Conservation (phyloP, 2,888 invertebrate species). For the Rotaria sp. region DNA sequence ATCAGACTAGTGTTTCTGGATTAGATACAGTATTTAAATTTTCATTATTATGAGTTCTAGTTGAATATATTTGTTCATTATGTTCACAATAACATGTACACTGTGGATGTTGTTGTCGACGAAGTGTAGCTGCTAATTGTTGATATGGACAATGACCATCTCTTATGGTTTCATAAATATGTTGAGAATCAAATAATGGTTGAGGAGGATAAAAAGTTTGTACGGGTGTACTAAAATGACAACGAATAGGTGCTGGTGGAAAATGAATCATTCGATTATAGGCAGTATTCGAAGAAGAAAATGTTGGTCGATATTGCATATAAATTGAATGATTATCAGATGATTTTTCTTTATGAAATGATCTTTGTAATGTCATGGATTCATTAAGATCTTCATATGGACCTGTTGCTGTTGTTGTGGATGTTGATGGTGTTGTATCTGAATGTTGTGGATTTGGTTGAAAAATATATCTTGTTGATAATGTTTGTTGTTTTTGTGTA, state of each 20-base stretch:
- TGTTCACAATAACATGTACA: background rate
- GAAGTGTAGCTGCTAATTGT: background rate
- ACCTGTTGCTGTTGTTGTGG: background rate
- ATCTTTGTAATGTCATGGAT: background rate
- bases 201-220: background rate
- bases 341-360: background rate
- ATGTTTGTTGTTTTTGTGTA: background rate
- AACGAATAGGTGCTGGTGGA: conserved; percentile 1
- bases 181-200: background rate
- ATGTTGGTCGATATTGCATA: background rate
- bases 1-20: conserved; percentile 28
- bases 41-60: background rate
- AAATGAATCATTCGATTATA: conserved; percentile 26
- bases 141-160: conserved; percentile 15
- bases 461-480: background rate
- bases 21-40: background rate
- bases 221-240: conserved; percentile 2
- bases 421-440: background rate
- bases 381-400: conserved; percentile 19
- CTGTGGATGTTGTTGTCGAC: background rate
- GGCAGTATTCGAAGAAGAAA: background rate
- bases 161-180: conserved; percentile 24
- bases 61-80: background rate
- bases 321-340: background rate
- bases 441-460: background rate